A percentile compares a stretch with the other conserved stretches of the same genome.
Evolutionary conservation across 2,797 vertebrate genomes (phyloP).

Genomic region (Tragopan temminckii): DNA sequence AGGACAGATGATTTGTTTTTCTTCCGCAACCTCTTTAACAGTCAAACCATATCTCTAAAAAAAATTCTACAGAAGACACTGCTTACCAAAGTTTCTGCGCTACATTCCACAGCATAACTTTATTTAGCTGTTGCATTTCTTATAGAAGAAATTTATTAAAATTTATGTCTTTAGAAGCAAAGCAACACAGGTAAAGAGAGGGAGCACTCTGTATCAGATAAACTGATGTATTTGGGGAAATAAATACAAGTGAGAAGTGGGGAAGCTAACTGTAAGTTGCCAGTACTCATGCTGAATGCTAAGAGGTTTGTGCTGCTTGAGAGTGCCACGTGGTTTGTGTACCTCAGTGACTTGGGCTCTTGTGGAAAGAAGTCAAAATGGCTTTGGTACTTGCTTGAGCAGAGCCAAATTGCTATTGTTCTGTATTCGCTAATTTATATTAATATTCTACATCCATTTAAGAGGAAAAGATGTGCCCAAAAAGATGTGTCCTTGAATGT

Average conservation of each 20-base stretch:
- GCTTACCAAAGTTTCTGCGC: neutral
- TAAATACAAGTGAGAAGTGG: neutral
- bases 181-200: neutral
- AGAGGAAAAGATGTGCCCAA: neutral
- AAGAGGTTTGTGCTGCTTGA: neutral
- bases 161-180: neutral
- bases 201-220: neutral
- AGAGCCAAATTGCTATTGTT: neutral
- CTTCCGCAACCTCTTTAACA: neutral
- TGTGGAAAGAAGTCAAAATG: neutral
- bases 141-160: neutral
- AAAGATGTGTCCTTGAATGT: constrained; percentile 25
- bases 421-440: neutral
- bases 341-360: neutral
- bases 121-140: neutral
- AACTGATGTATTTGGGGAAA: neutral
- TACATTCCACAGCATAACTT: neutral
- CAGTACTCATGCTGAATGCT: neutral
- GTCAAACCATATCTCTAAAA: neutral
- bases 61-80: neutral
- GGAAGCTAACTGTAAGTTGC: neutral
- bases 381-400: neutral
- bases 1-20: neutral
- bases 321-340: neutral
- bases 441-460: constrained; percentile 18